Evolutionary conservation across 2,797 vertebrate species (phyloP), one percentile per base, ranked within the genome.

Genomic region (Sebastes steindachneri): DNA sequence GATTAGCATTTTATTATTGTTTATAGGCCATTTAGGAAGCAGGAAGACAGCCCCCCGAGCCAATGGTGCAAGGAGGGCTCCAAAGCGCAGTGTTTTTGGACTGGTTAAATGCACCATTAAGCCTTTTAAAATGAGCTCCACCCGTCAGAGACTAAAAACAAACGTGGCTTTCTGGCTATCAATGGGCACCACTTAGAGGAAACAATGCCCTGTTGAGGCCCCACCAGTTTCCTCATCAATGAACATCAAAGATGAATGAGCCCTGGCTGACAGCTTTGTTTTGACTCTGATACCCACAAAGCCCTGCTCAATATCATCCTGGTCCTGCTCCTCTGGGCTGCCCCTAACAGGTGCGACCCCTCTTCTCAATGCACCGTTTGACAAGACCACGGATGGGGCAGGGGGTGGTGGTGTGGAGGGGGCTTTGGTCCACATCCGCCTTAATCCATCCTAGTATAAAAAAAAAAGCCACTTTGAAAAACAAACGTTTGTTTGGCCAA

Each of bases 31-130:
- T 91, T 93, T 91, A 87, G 89, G 86, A 92, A 92, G 72, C 87
- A 83, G 85, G 88, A 91, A 92, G 84, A 91, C 87, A 77, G 64
- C 82, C 63, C 41, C 73, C 73, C 4, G 75, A 85, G 90, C 90
- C 91, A 93, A 91, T 70, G 82, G 79, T 90, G 86, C 82, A 76
- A 85, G 90, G 90, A 87, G 68, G 31, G 88, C 83, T 90, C 88
- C 92, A 90, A 89, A 92, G 90, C 89, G 48, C 82, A 77, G 85
- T 89, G 92, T 94, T 95, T 45, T 93, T 91, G 91, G 92, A 92
- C 89, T 83, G 87, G 92, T 93, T 95, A 95, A 94, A 95, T 93
- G 95, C 95, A 94, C 92, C 95, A 95, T 95, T 95, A 95, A 95
- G 91, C 91, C 94, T 93, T 95, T 95, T 95, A 94, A 95, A 94